A percentile compares a stretch with the other conserved stretches of the same genome.
phyloP scores from a whole-genome alignment of 2,113 vertebrate species.

The Neotragus pygmaeus region DNA sequence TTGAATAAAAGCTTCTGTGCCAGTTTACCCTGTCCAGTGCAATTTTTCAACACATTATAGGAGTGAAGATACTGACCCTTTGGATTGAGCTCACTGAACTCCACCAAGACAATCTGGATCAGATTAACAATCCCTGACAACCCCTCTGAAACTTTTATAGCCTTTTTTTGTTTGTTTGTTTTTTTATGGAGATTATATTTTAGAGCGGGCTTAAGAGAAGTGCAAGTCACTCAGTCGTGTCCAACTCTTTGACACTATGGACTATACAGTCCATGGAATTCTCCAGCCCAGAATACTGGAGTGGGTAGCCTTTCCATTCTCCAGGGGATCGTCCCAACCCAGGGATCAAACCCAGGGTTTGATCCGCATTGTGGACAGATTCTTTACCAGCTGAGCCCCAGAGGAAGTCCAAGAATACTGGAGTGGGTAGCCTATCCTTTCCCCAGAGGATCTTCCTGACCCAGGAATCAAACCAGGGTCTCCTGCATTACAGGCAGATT shows the following conservation, averaged over 20 bases:
- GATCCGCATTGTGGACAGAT: rapidly evolving
- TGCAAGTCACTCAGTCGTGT: not conserved
- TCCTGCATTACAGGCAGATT: not conserved
- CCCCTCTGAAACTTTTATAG: not conserved
- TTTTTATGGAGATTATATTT: not conserved
- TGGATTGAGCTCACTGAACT: not conserved
- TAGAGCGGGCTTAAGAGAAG: not conserved
- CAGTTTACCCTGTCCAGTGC: not conserved
- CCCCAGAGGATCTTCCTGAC: not conserved
- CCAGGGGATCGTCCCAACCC: not conserved
- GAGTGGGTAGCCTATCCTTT: not conserved
- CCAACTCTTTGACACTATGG: not conserved
- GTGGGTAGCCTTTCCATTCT: not conserved
- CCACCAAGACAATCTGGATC: not conserved
- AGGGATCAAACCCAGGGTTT: not conserved
- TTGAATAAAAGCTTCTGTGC: not conserved
- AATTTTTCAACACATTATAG: not conserved
- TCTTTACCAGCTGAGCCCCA: not conserved
- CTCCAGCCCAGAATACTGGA: not conserved
- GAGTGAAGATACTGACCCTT: not conserved
- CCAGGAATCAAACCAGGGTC: not conserved
- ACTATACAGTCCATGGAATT: not conserved
- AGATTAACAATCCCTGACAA: not conserved
- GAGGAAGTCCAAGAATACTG: not conserved
- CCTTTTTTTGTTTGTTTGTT: too few relatives aligned